These are phyloP conservation scores for Takifugu ocellatus DNA, from an alignment of 2,797 vertebrate genomes.

Conservation along the genomic window DNA sequence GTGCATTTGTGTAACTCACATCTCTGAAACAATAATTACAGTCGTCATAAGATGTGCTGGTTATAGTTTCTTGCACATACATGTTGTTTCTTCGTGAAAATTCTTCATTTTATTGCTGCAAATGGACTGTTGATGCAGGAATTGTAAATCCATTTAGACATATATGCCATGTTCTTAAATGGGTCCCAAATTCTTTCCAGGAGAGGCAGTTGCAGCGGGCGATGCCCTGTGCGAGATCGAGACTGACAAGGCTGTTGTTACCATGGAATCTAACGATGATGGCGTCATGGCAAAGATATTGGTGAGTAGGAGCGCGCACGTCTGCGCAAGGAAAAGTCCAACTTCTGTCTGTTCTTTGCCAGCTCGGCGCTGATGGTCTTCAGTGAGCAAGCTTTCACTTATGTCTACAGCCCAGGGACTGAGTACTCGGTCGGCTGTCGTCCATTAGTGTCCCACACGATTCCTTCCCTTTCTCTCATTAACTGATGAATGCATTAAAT, in stretches of 20 bases:
- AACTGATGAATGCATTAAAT: conserved; percentile 12
- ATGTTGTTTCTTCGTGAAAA: conserved; percentile 12
- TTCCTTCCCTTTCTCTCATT: conserved; percentile 4
- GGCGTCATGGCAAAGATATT: conserved; percentile 93
- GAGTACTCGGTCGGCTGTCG: conserved; percentile 29
- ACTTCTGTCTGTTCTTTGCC: not conserved
- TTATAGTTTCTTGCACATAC: conserved; percentile 6
- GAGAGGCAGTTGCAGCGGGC: conserved; percentile 85
- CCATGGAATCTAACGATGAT: conserved; percentile 95
- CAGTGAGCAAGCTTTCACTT: conserved; percentile 33
- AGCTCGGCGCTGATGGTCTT: conserved; percentile 1
- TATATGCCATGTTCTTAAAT: too few relatives aligned
- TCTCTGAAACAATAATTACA: conserved; percentile 56
- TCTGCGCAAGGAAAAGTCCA: not conserved
- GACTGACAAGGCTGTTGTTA: conserved; percentile 95
- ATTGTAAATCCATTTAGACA: not conserved
- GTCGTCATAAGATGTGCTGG: conserved; percentile 30
- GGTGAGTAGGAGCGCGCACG: conserved; percentile 73
- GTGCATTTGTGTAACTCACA: conserved; percentile 31
- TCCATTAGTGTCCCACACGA: conserved; percentile 26
- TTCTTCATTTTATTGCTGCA: conserved; percentile 8
- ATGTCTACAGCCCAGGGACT: conserved; percentile 29
- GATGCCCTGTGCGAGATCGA: conserved; percentile 96
- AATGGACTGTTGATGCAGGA: conserved; percentile 23
- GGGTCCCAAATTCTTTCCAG: conserved; percentile 62